phyloP scores from a whole-genome alignment of 2,113 vertebrate genomes.

The Sterna hirundo region DNA sequence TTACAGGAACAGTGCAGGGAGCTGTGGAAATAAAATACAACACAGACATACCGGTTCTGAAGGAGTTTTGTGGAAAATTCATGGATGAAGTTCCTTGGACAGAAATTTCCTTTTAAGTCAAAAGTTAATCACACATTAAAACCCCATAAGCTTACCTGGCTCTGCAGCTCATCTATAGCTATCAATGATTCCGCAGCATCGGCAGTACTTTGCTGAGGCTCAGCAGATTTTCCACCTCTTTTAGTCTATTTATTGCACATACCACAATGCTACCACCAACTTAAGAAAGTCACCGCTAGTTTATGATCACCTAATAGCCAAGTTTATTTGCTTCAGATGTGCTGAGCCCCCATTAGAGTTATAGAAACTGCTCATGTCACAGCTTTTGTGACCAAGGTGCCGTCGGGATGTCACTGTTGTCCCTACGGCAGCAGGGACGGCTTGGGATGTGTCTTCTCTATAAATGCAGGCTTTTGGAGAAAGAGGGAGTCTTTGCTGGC shows the following conservation, averaged over 20 bases:
- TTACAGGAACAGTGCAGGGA: not conserved
- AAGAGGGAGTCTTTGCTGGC: not conserved
- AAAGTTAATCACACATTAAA: not conserved
- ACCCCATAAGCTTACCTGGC: not conserved
- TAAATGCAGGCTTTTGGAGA: not conserved
- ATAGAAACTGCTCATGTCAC: not conserved
- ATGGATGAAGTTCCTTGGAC: not conserved
- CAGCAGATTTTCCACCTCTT: not conserved
- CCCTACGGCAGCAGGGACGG: not conserved
- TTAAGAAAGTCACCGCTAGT: not conserved
- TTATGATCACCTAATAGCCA: not conserved
- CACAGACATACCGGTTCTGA: not conserved
- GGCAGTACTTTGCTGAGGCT: not conserved
- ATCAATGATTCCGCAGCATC: not conserved
- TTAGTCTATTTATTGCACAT: not conserved
- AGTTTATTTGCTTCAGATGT: not conserved
- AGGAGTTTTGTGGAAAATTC: not conserved
- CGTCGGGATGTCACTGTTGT: accelerated
- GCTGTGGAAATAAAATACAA: not conserved
- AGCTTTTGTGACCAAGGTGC: not conserved
- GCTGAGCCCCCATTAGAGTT: accelerated
- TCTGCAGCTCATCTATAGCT: not conserved
- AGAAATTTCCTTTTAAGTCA: not conserved
- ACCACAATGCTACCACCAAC: not conserved
- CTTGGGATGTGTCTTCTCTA: too few relatives aligned